Conservation (phyloP, 2,797 vertebrate genomes). For the Chiroxiphia lanceolata region DNA sequence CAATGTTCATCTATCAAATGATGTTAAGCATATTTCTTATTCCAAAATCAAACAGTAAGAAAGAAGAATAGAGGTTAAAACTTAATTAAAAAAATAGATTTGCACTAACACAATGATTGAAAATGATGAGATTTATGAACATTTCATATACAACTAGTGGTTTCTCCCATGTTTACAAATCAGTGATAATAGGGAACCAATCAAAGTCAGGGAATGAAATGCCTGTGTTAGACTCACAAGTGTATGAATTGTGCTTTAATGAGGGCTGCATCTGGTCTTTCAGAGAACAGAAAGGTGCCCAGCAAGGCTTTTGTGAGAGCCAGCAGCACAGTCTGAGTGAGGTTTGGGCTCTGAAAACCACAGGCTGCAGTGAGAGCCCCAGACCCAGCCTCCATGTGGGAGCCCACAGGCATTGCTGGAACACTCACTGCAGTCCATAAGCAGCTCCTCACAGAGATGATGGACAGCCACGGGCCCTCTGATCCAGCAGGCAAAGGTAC, state of each 20-base stretch:
- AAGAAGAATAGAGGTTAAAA: not conserved
- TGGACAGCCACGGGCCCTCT: accelerated
- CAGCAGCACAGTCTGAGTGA: not conserved
- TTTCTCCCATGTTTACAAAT: not conserved
- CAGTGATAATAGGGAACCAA: not conserved
- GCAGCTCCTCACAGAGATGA: not conserved
- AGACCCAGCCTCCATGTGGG: not conserved
- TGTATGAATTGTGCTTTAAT: not conserved
- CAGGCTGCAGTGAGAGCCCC: not conserved
- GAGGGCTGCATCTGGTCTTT: not conserved
- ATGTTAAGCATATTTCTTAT: not conserved
- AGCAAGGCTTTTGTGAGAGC: not conserved
- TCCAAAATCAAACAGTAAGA: not conserved
- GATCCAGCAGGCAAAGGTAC: not conserved
- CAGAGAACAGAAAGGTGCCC: not conserved
- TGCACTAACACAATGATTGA: not conserved
- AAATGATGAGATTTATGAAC: not conserved
- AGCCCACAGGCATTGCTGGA: not conserved
- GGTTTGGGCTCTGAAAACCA: not conserved
- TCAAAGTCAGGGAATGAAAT: not conserved
- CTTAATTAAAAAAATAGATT: not conserved
- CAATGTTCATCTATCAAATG: not conserved
- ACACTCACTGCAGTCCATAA: not conserved
- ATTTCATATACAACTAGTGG: not conserved
- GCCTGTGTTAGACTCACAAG: not conserved